These are phyloP conservation scores for Coracias cyanogaster DNA, from an alignment of 2,797 vertebrate species.

Conservation along the genomic window DNA sequence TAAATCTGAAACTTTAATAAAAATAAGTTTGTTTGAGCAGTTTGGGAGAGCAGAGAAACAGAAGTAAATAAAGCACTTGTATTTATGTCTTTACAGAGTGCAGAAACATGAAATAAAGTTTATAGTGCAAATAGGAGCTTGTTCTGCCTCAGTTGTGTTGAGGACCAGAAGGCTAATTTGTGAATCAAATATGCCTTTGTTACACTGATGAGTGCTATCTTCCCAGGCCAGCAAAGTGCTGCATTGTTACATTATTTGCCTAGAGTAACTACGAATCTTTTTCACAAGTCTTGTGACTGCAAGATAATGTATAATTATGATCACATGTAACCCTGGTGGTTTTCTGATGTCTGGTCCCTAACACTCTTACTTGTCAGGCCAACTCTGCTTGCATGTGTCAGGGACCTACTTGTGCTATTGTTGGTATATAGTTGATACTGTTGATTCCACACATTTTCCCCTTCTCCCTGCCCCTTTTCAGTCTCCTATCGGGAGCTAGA, in stretches of 20 bases:
- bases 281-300: accelerated
- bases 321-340: not conserved
- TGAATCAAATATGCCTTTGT: not conserved
- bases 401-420: not conserved
- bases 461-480: not conserved
- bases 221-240: not conserved
- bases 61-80: not conserved
- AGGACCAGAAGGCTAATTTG: not conserved
- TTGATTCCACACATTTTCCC: not conserved
- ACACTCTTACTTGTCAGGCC: not conserved
- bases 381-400: not conserved
- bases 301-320: not conserved
- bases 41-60: not conserved
- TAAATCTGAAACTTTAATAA: not conserved
- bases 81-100: not conserved
- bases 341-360: not conserved
- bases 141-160: not conserved
- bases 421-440: not conserved
- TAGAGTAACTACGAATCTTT: not conserved
- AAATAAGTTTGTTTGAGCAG: not conserved
- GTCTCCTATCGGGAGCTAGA: not conserved
- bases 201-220: not conserved
- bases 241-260: not conserved
- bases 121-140: not conserved
- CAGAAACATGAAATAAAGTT: not conserved